These are phyloP conservation scores for Penelope pileata DNA, from an alignment of 2,113 vertebrate species.

Conservation along the genomic window DNA sequence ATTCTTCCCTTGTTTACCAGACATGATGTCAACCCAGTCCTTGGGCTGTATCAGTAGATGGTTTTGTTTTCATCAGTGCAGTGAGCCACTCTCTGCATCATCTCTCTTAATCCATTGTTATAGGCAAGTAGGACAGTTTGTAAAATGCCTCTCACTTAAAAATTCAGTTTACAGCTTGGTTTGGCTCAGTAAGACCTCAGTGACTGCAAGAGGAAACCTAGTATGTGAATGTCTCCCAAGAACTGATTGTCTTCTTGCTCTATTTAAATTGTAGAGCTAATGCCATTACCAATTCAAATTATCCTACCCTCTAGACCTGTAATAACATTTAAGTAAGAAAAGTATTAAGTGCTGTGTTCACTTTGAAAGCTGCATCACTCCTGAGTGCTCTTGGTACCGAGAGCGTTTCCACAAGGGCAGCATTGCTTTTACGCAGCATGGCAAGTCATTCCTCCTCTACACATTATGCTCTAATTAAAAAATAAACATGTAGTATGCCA, in stretches of 20 bases:
- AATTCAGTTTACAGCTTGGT: neutral
- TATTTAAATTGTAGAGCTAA: neutral
- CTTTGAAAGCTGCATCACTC: neutral
- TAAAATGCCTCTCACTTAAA: neutral
- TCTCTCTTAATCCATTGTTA: neutral
- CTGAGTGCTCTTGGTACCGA: neutral
- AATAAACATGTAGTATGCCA: neutral
- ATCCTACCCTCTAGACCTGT: neutral
- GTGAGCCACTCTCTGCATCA: neutral
- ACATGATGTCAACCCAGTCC: slow-evolving; percentile 24
- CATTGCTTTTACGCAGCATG: neutral
- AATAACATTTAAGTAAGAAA: neutral
- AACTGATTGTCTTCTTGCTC: neutral
- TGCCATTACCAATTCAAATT: neutral
- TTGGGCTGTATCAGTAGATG: neutral
- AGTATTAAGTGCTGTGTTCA: neutral
- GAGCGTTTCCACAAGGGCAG: neutral
- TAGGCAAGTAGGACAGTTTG: neutral
- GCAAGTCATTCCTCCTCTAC: neutral
- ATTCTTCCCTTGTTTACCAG: slow-evolving; percentile 54
- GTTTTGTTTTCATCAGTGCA: neutral
- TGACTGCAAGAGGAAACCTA: neutral
- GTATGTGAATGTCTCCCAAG: neutral
- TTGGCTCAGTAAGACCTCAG: neutral
- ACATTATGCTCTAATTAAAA: neutral